Base-by-base conservation (phyloP, 2,888 invertebrate genomes). In the Lucinisca nassula region DNA sequence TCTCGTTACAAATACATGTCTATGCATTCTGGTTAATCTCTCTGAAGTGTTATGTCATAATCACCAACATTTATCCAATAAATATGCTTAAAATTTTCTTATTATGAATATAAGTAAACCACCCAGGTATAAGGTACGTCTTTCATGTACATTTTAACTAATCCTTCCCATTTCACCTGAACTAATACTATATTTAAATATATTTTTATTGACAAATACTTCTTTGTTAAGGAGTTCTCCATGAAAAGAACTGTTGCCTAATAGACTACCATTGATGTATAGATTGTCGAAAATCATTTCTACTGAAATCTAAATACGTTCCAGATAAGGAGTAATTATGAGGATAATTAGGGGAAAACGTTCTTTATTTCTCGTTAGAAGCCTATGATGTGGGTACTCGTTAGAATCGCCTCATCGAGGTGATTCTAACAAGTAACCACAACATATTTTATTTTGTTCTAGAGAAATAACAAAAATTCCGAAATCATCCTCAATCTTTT, bases 171-270 rank as follows among this genome's bases (percentile, higher is more conserved):
- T 35, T 35, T 21, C 35, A 35, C 24, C 32, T 67, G 67, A 67
- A 67, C 67, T 67, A 67, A 67, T 67, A 35, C 67, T 24, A 12
- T 67, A 67, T 35, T 32, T 35, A 27, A 67, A 32, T 17, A 1
- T 67, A 35, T 67, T 21, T 58, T 67, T 67, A 35, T 67, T 67
- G 67, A 67, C 67, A 67, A 67, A 67, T 35, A 67, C 35, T 67
- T 24, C 35, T 67, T 67, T 67, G 67, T 67, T 35, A 35, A 67
- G 8, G 17, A 17, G 12, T 67, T 67, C n/a, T 35, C 8, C 6
- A 21, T 35, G 17, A 67, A 67, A 67, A 67, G 32, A 67, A 67
- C 8, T 45, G 32, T 35, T 67, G 35, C 35, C 30, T 30, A 35
- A 67, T 67, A 67, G 55, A 17, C 10, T 55, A 55, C 21, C n/a